These are phyloP conservation scores for Vollenhovia emeryi DNA, from an alignment of 1,140 invertebrate genomes.

Conservation along the genomic window DNA sequence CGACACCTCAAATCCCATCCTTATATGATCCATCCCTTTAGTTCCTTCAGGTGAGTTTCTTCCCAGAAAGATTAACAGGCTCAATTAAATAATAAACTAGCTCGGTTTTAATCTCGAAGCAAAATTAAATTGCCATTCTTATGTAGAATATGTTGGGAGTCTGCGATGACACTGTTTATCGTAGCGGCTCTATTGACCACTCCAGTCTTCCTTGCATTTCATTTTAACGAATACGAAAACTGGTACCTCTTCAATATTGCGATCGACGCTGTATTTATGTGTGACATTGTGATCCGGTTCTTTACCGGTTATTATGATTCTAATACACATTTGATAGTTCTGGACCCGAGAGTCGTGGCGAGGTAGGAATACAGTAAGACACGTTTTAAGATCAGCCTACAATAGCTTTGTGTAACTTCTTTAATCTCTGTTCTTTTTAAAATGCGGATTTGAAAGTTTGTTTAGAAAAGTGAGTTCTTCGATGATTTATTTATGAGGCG, in stretches of 20 bases:
- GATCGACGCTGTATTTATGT: constrained; percentile 69
- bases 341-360: constrained; percentile 73
- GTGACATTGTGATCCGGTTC: constrained; percentile 74
- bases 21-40: constrained; percentile 81
- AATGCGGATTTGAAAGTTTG: not conserved
- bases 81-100: not conserved
- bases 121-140: not conserved
- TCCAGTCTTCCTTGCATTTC: constrained; percentile 74
- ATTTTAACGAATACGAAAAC: constrained; percentile 29
- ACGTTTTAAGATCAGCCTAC: not conserved
- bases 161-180: constrained; percentile 70
- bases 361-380: constrained; percentile 62
- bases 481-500: not conserved
- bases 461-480: not conserved
- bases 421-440: not conserved
- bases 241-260: constrained; percentile 42
- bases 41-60: constrained; percentile 74
- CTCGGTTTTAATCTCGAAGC: not conserved
- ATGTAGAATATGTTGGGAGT: constrained; percentile 77
- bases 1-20: constrained; percentile 76
- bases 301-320: constrained; percentile 80
- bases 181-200: constrained; percentile 57
- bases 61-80: not conserved
- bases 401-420: not conserved
- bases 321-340: constrained; percentile 66